These are phyloP conservation scores for Notodonta dromedarius DNA, from an alignment of 2,888 invertebrate species.

Conservation along the genomic window DNA sequence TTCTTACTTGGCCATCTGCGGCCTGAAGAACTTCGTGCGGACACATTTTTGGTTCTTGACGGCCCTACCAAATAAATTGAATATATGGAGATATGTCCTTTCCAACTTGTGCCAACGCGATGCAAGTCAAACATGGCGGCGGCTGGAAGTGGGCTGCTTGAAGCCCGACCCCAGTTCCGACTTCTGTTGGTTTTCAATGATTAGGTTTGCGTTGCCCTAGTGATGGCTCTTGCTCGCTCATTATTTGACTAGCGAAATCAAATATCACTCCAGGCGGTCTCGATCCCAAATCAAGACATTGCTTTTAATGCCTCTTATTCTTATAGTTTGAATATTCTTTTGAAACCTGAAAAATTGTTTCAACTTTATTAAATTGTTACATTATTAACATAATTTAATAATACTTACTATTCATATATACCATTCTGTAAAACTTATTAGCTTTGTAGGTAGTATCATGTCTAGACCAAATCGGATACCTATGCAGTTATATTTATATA, in stretches of 20 bases:
- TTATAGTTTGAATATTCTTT: background rate
- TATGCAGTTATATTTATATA: no score
- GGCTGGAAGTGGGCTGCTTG: constrained; percentile 25
- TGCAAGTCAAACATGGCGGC: constrained; percentile 43
- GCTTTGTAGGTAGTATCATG: no score
- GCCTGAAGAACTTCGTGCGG: no score
- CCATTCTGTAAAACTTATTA: no score
- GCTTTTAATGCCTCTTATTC: constrained; percentile 22
- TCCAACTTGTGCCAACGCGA: constrained; percentile 8
- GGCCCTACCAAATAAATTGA: no score
- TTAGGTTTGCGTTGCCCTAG: constrained; percentile 62
- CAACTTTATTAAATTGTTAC: background rate
- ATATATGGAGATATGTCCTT: no score
- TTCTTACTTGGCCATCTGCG: no score
- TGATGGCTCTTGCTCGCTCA: constrained; percentile 51
- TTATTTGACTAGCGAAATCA: constrained; percentile 56
- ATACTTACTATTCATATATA: no score
- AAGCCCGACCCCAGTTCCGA: constrained; percentile 28
- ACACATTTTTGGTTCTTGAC: no score
- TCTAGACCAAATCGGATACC: no score
- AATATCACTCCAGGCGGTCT: constrained; percentile 39
- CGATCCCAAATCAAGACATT: constrained; percentile 30
- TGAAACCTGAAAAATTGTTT: background rate
- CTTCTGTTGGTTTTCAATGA: constrained; percentile 69
- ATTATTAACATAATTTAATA: no score